phyloP scores from a whole-genome alignment of 2,888 invertebrate genomes.

The Chymomyza procnemis region DNA sequence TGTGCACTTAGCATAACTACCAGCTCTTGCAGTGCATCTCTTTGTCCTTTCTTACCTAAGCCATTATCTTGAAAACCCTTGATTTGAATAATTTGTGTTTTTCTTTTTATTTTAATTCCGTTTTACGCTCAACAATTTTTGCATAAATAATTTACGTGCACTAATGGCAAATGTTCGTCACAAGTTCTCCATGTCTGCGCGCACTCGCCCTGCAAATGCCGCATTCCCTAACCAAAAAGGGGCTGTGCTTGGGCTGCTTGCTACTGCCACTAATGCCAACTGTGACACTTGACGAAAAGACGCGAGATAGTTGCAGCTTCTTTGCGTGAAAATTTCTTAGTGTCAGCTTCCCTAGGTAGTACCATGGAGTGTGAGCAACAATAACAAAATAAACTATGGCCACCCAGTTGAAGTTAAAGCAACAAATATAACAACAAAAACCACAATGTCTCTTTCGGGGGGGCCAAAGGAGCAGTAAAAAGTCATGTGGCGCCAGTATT shows the following conservation, averaged over 20 bases:
- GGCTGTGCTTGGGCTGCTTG: background rate
- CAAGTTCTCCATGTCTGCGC: background rate
- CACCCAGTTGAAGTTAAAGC: background rate
- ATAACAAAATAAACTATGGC: background rate
- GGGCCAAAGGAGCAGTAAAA: background rate
- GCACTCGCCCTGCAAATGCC: background rate
- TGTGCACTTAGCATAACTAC: too few relatives aligned
- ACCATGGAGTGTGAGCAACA: background rate
- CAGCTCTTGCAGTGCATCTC: background rate
- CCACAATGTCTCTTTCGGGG: background rate
- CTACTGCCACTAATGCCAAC: background rate
- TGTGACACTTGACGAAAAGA: slow-evolving; percentile 1
- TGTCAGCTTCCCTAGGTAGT: background rate
- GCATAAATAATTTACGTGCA: slow-evolving; percentile 40
- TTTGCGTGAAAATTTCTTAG: background rate
- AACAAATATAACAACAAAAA: background rate
- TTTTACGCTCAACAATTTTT: slow-evolving; percentile 9
- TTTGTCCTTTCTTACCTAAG: background rate
- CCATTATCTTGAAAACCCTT: background rate
- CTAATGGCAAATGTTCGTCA: slow-evolving; percentile 29
- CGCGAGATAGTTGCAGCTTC: background rate
- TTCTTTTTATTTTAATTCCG: background rate
- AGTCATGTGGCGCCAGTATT: slow-evolving; percentile 9
- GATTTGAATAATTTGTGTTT: background rate
- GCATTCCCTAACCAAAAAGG: background rate